A percentile compares a stretch with the other conserved stretches of the same genome.
Evolutionary conservation across 1,140 invertebrate genomes (phyloP).

Genomic region (Zaprionus africanus): DNA sequence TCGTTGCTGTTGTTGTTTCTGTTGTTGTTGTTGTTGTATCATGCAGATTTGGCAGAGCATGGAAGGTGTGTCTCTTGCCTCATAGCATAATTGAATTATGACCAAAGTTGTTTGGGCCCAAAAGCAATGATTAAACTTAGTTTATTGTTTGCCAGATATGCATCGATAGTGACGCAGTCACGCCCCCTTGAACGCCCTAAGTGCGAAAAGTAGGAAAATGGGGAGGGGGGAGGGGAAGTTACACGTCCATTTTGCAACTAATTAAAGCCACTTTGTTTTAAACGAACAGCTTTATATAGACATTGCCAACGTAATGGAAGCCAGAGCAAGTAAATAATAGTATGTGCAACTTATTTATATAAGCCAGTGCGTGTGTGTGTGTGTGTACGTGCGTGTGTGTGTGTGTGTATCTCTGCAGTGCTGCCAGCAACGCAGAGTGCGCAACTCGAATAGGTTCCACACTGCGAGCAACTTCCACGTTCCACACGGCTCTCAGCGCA

Average conservation of each 20-base stretch:
- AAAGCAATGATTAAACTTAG: conserved; percentile 51
- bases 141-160: conserved; percentile 46
- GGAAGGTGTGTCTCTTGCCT: conserved; percentile 55
- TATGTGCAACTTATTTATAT: not conserved
- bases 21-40: conserved; percentile 10
- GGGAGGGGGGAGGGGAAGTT: not conserved
- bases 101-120: conserved; percentile 35
- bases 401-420: not conserved
- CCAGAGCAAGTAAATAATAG: conserved; percentile 25
- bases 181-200: conserved; percentile 13
- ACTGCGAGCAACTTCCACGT: conserved; percentile 47
- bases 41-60: conserved; percentile 28
- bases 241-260: conserved; percentile 49
- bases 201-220: not conserved
- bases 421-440: conserved; percentile 20
- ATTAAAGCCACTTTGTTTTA: conserved; percentile 61
- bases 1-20: conserved; percentile 21
- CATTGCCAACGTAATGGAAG: conserved; percentile 27
- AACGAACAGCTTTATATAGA: conserved; percentile 43
- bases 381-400: not conserved
- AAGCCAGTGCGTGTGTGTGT: not conserved
- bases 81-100: conserved; percentile 71
- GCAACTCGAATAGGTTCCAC: conserved; percentile 60
- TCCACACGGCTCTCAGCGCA: conserved; percentile 57
- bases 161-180: conserved; percentile 9